These are phyloP conservation scores for Champsocephalus esox DNA, from an alignment of 2,797 vertebrate genomes.

Conservation along the genomic window DNA sequence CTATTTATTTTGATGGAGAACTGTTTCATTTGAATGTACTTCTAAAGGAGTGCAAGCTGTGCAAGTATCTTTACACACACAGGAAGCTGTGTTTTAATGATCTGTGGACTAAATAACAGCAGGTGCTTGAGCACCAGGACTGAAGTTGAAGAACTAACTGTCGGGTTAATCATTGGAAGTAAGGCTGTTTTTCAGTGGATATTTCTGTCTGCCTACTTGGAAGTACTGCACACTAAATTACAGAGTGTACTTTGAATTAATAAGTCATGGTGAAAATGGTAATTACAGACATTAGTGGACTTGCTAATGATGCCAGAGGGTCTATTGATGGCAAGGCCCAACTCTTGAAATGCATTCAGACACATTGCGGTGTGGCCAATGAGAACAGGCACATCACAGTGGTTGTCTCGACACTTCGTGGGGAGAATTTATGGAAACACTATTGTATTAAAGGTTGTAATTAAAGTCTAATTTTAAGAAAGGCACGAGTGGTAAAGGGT, in stretches of 20 bases:
- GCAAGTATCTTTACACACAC: constrained; percentile 18
- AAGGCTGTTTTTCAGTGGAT: constrained; percentile 23
- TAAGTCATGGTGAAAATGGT: constrained; percentile 35
- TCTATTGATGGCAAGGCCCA: constrained; percentile 8
- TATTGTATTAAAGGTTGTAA: not conserved
- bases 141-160: constrained; percentile 45
- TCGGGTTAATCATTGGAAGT: constrained; percentile 55
- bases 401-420: constrained; percentile 3
- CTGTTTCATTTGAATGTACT: constrained; percentile 59
- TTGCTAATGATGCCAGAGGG: constrained; percentile 34
- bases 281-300: constrained; percentile 40
- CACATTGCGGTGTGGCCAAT: constrained; percentile 13
- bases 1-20: constrained; percentile 46
- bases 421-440: not conserved
- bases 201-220: constrained; percentile 18
- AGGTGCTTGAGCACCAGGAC: constrained; percentile 49
- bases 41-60: constrained; percentile 32
- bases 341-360: constrained; percentile 3
- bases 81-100: constrained; percentile 54
- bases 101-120: constrained; percentile 59
- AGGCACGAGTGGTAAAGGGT: not conserved
- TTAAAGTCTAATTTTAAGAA: not conserved
- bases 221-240: constrained; percentile 25
- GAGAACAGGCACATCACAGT: constrained; percentile 16
- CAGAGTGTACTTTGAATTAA: constrained; percentile 24